Conservation (phyloP, 2,888 invertebrate genomes). For the Patella depressa region DNA sequence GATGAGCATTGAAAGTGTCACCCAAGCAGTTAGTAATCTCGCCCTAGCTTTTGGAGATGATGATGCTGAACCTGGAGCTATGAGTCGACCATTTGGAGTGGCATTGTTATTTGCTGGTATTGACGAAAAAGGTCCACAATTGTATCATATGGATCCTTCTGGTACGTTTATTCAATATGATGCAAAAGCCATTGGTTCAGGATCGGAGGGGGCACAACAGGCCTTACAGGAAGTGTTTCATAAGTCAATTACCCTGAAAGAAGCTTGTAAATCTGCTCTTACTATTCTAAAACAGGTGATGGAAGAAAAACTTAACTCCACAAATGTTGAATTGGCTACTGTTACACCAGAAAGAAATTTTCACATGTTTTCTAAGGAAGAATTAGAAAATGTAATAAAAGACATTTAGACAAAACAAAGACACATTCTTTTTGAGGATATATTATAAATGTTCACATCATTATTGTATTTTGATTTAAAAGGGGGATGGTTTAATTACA, state of each 20-base stretch:
- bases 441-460: no score
- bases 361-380: conserved; percentile 90
- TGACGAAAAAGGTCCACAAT: conserved; percentile 93
- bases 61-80: conserved; percentile 83
- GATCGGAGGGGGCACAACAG: conserved; percentile 99
- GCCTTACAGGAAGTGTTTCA: conserved; percentile 83
- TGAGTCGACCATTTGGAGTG: conserved; percentile 98
- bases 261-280: conserved; percentile 91
- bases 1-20: conserved; percentile 97
- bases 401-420: conserved; percentile 52
- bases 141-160: conserved; percentile 98
- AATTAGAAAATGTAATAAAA: conserved; percentile 88
- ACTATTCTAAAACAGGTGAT: conserved; percentile 98
- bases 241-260: conserved; percentile 90
- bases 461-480: no score
- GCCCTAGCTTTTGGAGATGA: conserved; percentile 99
- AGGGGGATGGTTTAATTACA: no score
- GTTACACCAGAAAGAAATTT: conserved; percentile 88
- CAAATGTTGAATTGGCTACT: conserved; percentile 97
- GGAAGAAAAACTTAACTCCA: conserved; percentile 98
- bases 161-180: conserved; percentile 98
- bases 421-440: no score
- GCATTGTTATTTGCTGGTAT: conserved; percentile 95
- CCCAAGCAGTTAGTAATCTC: conserved; percentile 97
- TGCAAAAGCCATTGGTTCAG: conserved; percentile 99